Percentiles rank a stretch among this genome's conserved stretches.
phyloP scores from a whole-genome alignment of 2,113 vertebrate species.

The Serilophus lunatus region DNA sequence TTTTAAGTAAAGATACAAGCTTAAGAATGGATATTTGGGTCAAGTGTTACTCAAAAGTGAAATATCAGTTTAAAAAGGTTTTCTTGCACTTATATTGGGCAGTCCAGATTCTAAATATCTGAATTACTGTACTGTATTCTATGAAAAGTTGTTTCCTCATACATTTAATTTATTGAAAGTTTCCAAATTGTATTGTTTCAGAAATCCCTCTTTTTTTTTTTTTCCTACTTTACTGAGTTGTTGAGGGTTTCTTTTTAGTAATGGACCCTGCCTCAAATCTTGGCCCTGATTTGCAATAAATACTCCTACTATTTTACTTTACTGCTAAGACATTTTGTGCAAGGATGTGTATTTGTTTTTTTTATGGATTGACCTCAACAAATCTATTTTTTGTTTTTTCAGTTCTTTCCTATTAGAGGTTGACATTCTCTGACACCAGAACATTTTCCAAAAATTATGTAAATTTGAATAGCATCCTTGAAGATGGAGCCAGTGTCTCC shows the following conservation, averaged over 20 bases:
- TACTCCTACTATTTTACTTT: neutral
- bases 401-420: neutral
- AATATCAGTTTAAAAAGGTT: neutral
- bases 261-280: neutral
- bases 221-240: accelerated
- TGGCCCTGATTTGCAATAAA: neutral
- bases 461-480: neutral
- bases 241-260: neutral
- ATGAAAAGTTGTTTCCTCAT: neutral
- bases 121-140: neutral
- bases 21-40: neutral
- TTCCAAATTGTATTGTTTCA: neutral
- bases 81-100: neutral
- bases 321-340: neutral
- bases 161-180: neutral
- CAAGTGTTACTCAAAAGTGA: neutral
- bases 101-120: neutral
- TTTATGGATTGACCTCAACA: neutral
- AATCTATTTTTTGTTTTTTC: neutral
- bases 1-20: neutral
- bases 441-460: neutral
- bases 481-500: neutral
- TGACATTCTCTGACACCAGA: neutral
- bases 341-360: neutral
- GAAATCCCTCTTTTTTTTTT: neutral